Percentiles rank a stretch among this genome's conserved stretches.
phyloP scores from a whole-genome alignment of 2,888 invertebrate genomes.

The Pilophorus perplexus region DNA sequence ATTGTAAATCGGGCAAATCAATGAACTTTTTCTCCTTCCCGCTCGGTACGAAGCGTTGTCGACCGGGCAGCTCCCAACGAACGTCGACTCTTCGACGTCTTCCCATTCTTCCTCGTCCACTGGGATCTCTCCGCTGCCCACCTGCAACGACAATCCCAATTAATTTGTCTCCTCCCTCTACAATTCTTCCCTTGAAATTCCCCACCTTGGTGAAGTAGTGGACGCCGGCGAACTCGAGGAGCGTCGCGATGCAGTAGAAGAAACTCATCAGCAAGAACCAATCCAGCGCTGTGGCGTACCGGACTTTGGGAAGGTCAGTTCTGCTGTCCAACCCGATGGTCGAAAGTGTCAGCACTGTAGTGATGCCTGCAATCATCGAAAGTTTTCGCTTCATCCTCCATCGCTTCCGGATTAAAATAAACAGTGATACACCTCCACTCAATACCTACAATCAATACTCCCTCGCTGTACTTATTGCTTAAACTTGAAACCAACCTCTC shows the following conservation, averaged over 20 bases:
- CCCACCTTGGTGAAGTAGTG: conserved; percentile 89
- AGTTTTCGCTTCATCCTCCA: too few relatives aligned
- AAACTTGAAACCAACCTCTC: too few relatives aligned
- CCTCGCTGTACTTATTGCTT: too few relatives aligned
- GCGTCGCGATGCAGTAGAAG: conserved; percentile 86
- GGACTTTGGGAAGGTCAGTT: conserved; percentile 86
- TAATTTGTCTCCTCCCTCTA: neutral
- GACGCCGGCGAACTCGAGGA: conserved; percentile 92
- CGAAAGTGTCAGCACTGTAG: conserved; percentile 87
- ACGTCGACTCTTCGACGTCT: conserved; percentile 57
- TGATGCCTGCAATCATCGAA: conserved; percentile 72
- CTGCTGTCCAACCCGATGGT: conserved; percentile 87
- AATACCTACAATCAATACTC: too few relatives aligned
- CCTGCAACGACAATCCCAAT: conserved; percentile 53
- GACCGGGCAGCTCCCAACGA: conserved; percentile 23
- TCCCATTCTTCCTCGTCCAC: conserved; percentile 81
- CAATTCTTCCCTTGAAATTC: neutral
- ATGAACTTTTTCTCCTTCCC: conserved; percentile 56
- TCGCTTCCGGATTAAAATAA: too few relatives aligned
- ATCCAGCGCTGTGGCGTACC: conserved; percentile 90
- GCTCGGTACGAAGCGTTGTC: conserved; percentile 26
- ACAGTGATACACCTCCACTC: too few relatives aligned
- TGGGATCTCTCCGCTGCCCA: conserved; percentile 80
- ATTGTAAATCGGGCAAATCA: conserved; percentile 65
- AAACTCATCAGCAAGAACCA: conserved; percentile 93